phyloP scores from a whole-genome alignment of 2,888 invertebrate species.

The Cephus nigrinus region DNA sequence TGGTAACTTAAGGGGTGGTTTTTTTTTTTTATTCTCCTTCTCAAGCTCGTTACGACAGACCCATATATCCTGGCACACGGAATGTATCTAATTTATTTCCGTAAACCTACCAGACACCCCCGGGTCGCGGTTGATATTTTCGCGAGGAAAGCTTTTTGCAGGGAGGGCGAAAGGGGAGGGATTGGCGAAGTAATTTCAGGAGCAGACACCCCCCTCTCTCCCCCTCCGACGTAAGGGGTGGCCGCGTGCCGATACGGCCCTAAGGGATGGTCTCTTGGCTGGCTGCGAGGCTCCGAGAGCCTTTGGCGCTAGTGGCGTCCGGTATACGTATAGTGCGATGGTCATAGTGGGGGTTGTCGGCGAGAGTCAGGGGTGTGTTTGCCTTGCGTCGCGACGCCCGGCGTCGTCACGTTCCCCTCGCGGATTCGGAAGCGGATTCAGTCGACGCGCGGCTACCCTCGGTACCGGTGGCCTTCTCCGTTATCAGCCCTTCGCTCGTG shows the following conservation, averaged over 20 bases:
- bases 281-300: slow-evolving; percentile 16
- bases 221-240: background rate
- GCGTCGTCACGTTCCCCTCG: slow-evolving; percentile 34
- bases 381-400: slow-evolving; percentile 34
- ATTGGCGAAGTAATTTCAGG: slow-evolving; percentile 48
- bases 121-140: background rate
- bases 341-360: slow-evolving; percentile 20
- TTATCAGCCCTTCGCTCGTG: slow-evolving; percentile 8
- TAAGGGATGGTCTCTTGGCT: slow-evolving; percentile 29
- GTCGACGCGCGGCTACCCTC: slow-evolving; percentile 52
- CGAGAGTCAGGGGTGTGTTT: slow-evolving; percentile 23
- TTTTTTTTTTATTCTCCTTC: background rate
- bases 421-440: slow-evolving; percentile 46
- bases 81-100: background rate
- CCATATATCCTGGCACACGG: background rate
- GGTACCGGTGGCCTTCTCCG: slow-evolving; percentile 19
- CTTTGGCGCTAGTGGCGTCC: slow-evolving; percentile 19
- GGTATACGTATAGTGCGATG: background rate
- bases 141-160: background rate
- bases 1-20: background rate
- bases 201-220: slow-evolving; percentile 48
- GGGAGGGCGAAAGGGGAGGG: slow-evolving; percentile 6
- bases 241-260: slow-evolving; percentile 44
- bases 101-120: background rate
- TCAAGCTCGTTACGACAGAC: background rate